Conservation (phyloP, 2,113 vertebrate genomes). For the Ceyx cyanopectus region DNA sequence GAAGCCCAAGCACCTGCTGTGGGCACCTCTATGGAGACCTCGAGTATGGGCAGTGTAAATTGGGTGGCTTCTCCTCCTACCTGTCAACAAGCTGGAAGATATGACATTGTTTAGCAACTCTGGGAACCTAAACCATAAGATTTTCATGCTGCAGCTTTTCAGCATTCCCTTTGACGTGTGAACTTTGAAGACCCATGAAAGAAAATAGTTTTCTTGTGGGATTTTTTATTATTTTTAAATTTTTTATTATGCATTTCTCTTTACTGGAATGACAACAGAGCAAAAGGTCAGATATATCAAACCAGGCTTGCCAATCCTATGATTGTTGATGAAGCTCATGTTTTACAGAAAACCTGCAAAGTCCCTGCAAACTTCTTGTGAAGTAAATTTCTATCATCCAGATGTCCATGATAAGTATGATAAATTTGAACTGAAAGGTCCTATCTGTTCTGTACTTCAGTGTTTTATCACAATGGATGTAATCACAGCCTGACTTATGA, state of each 20-base stretch:
- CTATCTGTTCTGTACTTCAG: not conserved
- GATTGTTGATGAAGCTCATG: not conserved
- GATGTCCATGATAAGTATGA: not conserved
- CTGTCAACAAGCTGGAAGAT: not conserved
- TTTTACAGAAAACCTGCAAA: not conserved
- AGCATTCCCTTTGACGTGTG: not conserved
- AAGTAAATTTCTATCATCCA: not conserved
- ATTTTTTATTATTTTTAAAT: too few relatives aligned
- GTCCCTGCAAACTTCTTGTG: not conserved
- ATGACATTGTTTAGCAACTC: not conserved
- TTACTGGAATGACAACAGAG: not conserved
- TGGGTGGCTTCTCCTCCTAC: not conserved
- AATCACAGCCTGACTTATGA: not conserved
- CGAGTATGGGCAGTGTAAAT: fast-evolving
- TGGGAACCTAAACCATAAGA: not conserved
- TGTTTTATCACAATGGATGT: not conserved
- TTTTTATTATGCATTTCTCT: not conserved
- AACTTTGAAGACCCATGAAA: not conserved
- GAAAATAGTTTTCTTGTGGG: not conserved
- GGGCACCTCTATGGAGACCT: not conserved
- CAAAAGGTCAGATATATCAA: not conserved
- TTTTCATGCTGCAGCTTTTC: not conserved
- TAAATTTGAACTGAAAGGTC: not conserved
- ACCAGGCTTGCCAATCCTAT: not conserved
- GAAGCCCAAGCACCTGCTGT: not conserved